A percentile compares a stretch with the other conserved stretches of the same genome.
These are phyloP conservation scores for Eulacestoma nigropectus DNA, from an alignment of 2,113 vertebrate species.

Conservation along the genomic window DNA sequence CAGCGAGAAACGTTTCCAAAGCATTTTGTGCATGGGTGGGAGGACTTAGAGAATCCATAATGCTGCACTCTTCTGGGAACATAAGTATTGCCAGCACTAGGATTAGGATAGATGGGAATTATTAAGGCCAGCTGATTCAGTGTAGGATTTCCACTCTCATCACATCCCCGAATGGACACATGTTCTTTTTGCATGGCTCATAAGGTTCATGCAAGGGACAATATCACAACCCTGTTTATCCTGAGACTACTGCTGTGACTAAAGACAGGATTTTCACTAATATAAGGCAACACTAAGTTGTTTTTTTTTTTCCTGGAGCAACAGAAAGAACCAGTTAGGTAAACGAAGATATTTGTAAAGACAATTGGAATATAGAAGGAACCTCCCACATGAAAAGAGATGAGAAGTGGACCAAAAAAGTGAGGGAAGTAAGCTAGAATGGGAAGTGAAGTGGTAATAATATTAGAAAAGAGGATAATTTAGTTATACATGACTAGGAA, in stretches of 20 bases:
- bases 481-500: accelerated
- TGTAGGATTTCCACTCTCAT: background rate
- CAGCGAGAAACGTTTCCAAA: background rate
- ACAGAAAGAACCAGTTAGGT: background rate
- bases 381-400: background rate
- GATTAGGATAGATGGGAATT: background rate
- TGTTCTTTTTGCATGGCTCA: background rate
- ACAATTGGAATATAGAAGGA: background rate
- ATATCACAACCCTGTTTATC: background rate
- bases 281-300: background rate
- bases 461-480: background rate
- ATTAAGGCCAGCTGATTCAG: background rate
- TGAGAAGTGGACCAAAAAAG: background rate
- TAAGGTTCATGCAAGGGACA: background rate
- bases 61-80: background rate
- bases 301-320: background rate
- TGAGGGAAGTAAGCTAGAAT: background rate
- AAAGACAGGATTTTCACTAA: background rate
- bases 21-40: accelerated
- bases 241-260: background rate
- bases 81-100: background rate
- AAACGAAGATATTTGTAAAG: background rate
- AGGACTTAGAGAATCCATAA: background rate
- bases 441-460: background rate
- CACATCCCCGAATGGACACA: background rate